Evolutionary conservation across 2,888 invertebrate species (phyloP).

Genomic region (Myopa tessellatipennis): DNA sequence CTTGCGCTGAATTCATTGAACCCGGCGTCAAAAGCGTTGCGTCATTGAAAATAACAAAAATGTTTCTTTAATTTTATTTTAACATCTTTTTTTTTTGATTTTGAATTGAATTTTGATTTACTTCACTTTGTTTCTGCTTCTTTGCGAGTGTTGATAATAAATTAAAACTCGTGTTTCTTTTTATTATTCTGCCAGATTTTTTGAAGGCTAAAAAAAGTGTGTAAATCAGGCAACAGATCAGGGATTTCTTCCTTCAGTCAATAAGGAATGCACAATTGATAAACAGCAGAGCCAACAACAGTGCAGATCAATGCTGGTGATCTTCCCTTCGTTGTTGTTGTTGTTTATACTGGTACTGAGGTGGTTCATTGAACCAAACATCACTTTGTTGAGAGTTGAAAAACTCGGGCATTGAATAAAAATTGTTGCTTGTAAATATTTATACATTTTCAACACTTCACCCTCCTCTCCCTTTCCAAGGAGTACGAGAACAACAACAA

Average conservation of each 20-base stretch:
- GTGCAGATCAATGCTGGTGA: background rate
- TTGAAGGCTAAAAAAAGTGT: conserved; percentile 1
- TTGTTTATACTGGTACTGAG: background rate
- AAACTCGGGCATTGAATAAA: no score
- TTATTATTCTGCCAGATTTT: conserved; percentile 6
- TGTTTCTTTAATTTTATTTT: background rate
- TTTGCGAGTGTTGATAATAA: background rate
- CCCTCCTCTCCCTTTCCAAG: background rate
- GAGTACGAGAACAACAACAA: background rate
- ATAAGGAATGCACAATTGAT: conserved; percentile 7
- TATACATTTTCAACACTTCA: no score
- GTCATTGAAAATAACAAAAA: no score
- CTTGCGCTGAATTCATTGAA: no score
- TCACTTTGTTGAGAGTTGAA: background rate
- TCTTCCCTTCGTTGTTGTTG: background rate
- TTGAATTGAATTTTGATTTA: background rate
- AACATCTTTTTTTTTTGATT: background rate
- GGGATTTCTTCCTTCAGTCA: background rate
- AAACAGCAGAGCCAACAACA: background rate
- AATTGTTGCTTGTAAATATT: no score
- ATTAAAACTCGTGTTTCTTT: background rate
- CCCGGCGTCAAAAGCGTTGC: no score
- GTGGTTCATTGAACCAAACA: background rate
- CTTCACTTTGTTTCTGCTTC: background rate
- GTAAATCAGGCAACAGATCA: conserved; percentile 10